Conservation (phyloP, 2,888 invertebrate genomes). For the Ectemnius continuus region DNA sequence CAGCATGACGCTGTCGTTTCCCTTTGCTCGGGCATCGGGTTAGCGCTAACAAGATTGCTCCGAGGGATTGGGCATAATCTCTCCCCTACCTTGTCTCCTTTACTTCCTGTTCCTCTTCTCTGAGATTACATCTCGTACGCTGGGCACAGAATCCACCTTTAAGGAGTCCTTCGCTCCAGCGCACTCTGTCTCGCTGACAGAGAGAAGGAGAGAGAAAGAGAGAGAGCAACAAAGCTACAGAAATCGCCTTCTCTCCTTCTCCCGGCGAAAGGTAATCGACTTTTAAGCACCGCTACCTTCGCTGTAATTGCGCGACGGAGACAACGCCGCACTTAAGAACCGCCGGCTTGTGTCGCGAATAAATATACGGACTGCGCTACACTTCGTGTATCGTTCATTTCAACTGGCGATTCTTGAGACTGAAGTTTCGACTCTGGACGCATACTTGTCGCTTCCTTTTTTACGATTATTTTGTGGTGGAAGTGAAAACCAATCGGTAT, state of each 20-base stretch:
- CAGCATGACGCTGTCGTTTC: constrained; percentile 56
- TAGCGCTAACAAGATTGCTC: constrained; percentile 71
- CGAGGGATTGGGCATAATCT: constrained; percentile 65
- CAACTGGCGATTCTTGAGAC: no score
- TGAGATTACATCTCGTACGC: constrained; percentile 60
- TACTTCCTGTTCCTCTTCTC: constrained; percentile 50
- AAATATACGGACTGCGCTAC: no score
- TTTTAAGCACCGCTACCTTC: constrained; percentile 52
- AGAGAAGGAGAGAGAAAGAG: no score
- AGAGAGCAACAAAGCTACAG: constrained; percentile 23
- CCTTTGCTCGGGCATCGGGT: constrained; percentile 56
- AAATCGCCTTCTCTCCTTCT: constrained; percentile 44
- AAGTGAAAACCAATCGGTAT: no score
- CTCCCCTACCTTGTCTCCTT: constrained; percentile 47
- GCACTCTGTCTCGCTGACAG: constrained; percentile 29
- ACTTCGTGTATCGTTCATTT: no score
- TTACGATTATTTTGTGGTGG: no score
- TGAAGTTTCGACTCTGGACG: no score
- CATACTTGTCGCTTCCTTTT: no score
- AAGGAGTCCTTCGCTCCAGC: constrained; percentile 24
- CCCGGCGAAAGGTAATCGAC: constrained; percentile 53
- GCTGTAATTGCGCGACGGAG: constrained; percentile 47
- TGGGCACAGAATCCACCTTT: constrained; percentile 50
- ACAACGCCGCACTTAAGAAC: constrained; percentile 8
- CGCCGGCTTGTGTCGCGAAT: not conserved